Evolutionary conservation across 2,888 invertebrate genomes (phyloP), one percentile per base, ranked within the genome.

Genomic region (Eurytoma adleriae): DNA sequence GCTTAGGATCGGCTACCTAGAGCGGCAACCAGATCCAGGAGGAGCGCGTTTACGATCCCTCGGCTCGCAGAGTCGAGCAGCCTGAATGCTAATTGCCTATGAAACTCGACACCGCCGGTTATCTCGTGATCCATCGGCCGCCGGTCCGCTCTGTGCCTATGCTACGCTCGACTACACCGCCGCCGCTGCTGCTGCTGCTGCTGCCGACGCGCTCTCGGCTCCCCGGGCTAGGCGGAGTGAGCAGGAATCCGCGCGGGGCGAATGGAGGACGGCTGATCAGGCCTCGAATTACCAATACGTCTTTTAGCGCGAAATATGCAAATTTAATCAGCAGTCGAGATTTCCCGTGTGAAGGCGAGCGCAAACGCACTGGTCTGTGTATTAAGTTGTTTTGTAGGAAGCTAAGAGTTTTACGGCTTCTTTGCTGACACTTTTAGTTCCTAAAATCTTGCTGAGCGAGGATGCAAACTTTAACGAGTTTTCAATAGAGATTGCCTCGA

Each of bases 71-170:
- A 27, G 66, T 48, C 61, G 59, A 79, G 71, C 62, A 78, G 68
- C 57, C 79, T 73, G 78, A 66, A 83, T 83, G 83, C 79, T 84
- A 82, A 85, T 84, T 84, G 83, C 83, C 83, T 82, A 84, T 82
- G 83, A 84, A 84, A 84, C 83, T 83, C 67, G 81, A 84, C 82
- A 82, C 83, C 80, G 78, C 69, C 48, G 73, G 59, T 79, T 82
- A 82, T 82, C 81, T 71, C 48, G n/a, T 72, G 52, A 76, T 79
- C 73, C 79, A 79, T 77, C 73, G 71, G 12, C 54, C 30, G 7
- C 24, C 59, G 18, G 64, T 18, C 59, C 3, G 30, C 52, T n/a
- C 18, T 4, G 16, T 27, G 50, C n/a, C 52, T 52, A 13, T 48
- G 7, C n/a, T 30, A 52, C 40, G 5, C 68, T 56, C 30, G 50